Evolutionary conservation across 2,888 invertebrate species (phyloP).

Genomic region (Busseola fusca): DNA sequence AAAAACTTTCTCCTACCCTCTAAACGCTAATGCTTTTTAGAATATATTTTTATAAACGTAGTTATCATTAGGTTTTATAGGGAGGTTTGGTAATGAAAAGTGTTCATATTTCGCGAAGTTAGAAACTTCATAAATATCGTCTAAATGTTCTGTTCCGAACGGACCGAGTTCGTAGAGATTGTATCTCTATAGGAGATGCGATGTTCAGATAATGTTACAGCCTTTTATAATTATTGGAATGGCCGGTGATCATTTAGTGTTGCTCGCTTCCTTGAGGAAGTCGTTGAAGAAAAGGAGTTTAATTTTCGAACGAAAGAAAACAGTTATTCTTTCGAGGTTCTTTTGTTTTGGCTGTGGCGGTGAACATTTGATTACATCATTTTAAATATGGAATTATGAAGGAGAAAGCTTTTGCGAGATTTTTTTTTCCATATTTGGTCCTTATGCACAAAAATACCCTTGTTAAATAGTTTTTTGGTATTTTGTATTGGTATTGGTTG

Average conservation of each 20-base stretch:
- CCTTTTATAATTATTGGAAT: constrained; percentile 61
- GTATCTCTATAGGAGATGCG: constrained; percentile 59
- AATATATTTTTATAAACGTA: constrained; percentile 52
- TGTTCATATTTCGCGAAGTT: constrained; percentile 61
- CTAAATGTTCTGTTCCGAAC: constrained; percentile 40
- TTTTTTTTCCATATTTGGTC: background rate
- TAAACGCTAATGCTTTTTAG: constrained; percentile 44
- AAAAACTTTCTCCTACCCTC: constrained; percentile 29
- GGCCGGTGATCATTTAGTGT: constrained; percentile 55
- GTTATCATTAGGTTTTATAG: constrained; percentile 60
- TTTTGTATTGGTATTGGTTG: background rate
- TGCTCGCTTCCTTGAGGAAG: constrained; percentile 33
- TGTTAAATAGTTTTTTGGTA: background rate
- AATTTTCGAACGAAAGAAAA: constrained; percentile 19
- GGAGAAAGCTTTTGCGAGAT: background rate
- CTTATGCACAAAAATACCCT: background rate
- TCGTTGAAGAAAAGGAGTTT: constrained; percentile 20
- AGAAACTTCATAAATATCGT: constrained; percentile 58
- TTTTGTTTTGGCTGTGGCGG: background rate
- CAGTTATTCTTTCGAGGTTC: background rate
- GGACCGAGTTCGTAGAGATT: constrained; percentile 52
- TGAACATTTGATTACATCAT: background rate
- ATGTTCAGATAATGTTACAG: constrained; percentile 54
- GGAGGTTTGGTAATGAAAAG: constrained; percentile 59
- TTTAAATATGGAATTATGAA: no score